Base-by-base conservation (phyloP, 2,888 invertebrate species). In the Luffia ferchaultella region DNA sequence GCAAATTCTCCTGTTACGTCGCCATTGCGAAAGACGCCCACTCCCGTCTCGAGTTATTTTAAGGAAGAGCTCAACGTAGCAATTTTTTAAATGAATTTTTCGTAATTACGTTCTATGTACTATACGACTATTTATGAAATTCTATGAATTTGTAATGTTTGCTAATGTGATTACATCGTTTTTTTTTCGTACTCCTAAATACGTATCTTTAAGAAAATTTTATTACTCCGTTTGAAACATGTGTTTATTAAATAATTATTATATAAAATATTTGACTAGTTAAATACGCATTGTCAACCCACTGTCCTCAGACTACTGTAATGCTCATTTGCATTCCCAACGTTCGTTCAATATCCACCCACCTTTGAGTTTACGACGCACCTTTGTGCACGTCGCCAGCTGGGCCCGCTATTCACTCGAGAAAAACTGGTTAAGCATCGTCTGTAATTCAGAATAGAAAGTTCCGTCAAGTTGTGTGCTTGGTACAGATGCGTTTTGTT, bases 21-120 rank as follows among this genome's bases (percentile, higher is more conserved):
- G 9, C 45, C 47, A 18, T 41, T n/a, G 12, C 45, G 41, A 7
- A 12, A 17, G 20, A 41, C 40, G 43, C 40, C 44, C 47, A 16
- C 45, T 30, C 45, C 20, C 48, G 30, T 48, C 47, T 30, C 15
- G 30, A 50, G 50, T 46, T 49, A n/a, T 43, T 43, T 20, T 42
- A 42, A 49, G 30, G 3, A 7, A 30, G 3, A 7, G 30, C 30
- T 3, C 30, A 3, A 3, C 5, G 42, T 49, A 20, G 16, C 41
- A 42, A 49, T 43, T 42, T 43, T 43, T 42, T 48, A 20, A 20
- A 49, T 49, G 42, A 42, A 49, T 49, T 48, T 30, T 30, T 30
- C 30, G 3, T 30, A 30, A 30, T 30, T 30, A 30, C 30, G 30
- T n/a, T n/a, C n/a, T n/a, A n/a, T n/a, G n/a, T n/a, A n/a, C n/a